Base-by-base conservation (phyloP, 2,797 vertebrate genomes). In the Anguilla marmorata region DNA sequence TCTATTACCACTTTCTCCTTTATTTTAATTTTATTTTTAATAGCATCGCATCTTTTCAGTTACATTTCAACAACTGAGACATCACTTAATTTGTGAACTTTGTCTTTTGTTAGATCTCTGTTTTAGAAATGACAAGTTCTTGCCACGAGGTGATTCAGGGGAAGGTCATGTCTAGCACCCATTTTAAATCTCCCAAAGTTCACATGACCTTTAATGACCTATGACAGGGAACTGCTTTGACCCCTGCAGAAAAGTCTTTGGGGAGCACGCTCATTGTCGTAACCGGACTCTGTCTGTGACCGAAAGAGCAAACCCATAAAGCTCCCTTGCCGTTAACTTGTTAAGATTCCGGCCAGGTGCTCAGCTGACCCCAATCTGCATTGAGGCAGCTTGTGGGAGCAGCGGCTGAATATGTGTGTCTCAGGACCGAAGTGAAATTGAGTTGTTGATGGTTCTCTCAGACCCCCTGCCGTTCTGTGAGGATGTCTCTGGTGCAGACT, bases 51-150 rank as follows among this genome's bases (percentile, higher is more conserved):
- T 92, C 93, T 93, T 54, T 91, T 92, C 85, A 12, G 60, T 89
- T 91, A 93, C 93, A 95, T 90, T 91, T 93, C 94, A 89, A 92
- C 91, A 91, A 92, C 87, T 90, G 90, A 93, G 90, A 91, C 89
- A 86, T 93, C 90, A 93, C 91, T 91, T 92, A 88, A 76, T 88
- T 85, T 85, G 69, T 12, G 63, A 58, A 27, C 11, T 0, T 76
- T 48, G 11, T 19, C 21, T 52, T 88, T 76, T 85, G 50, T 74
- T 2, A 27, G 48, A n/a, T 52, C 45, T 50, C 41, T 72, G 66
- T 30, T 27, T 86, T 72, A 14, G 41, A 30, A 30, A 37, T 14
- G 19, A 52, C 2, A 33, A 12, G 3, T 58, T 21, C 27, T 54
- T 30, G 50, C 27, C 50, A 56, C 21, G 33, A 56, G 9, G 21